Percentiles rank a stretch among this genome's conserved stretches.
phyloP scores from a whole-genome alignment of 2,888 invertebrate species.

The Corythucha ciliata region DNA sequence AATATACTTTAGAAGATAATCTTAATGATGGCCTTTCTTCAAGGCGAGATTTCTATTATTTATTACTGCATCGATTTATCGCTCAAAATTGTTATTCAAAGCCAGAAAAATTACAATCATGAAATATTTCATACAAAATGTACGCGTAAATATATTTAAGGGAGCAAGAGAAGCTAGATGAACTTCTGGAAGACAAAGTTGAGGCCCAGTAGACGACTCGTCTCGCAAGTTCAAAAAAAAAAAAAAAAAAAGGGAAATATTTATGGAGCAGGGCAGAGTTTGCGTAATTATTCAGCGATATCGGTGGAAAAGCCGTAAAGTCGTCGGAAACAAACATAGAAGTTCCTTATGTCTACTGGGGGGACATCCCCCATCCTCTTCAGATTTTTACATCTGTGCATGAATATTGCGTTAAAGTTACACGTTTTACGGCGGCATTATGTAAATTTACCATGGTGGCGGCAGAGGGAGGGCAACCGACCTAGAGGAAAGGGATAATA shows the following conservation, averaged over 20 bases:
- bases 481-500: slow-evolving; percentile 25
- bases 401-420: slow-evolving; percentile 33
- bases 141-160: too few species aligned
- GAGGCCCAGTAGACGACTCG: too few species aligned
- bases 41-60: too few species aligned
- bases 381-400: slow-evolving; percentile 34
- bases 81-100: too few species aligned
- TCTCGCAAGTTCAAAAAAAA: too few species aligned
- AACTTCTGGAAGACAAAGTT: too few species aligned
- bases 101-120: too few species aligned
- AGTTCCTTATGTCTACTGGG: slow-evolving; percentile 24
- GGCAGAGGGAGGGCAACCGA: slow-evolving; percentile 7
- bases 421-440: slow-evolving; percentile 34
- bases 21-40: too few species aligned
- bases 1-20: too few species aligned
- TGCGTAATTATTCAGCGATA: slow-evolving; percentile 21
- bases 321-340: slow-evolving; percentile 26
- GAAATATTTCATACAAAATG: too few species aligned
- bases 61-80: too few species aligned
- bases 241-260: slow-evolving; percentile 14
- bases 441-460: slow-evolving; percentile 28
- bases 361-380: slow-evolving; percentile 3
- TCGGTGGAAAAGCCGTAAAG: slow-evolving; percentile 21
- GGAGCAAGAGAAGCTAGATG: too few species aligned
- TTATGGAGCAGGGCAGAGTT: slow-evolving; percentile 24